Evolutionary conservation across 2,113 vertebrate species (phyloP), one percentile per base, ranked within the genome.

Genomic region (Oenanthe melanoleuca): DNA sequence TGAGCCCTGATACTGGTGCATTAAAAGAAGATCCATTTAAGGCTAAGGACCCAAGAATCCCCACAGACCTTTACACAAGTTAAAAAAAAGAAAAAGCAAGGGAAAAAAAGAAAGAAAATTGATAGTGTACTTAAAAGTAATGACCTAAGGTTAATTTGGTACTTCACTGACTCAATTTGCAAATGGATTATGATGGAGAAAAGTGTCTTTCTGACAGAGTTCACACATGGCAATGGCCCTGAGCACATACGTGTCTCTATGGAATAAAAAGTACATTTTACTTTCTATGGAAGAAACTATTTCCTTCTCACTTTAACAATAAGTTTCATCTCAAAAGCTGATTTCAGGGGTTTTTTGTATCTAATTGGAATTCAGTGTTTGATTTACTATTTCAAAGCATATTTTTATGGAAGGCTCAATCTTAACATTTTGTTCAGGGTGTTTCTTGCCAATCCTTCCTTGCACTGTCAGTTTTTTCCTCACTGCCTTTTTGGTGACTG

Each of bases 221-320:
- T 91, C 78, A 73, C 25, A 10, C 18, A 37, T 0, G 63, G 73
- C 52, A 50, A 25, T 29, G 34, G 15, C 26, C 42, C 33, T 47
- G 24, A 59, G n/a, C 18, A 77, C 8, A 20, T 3, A 7, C 0
- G 0, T 55, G 10, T 40, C 50, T 65, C 50, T 40, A 1, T 33
- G 47, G 65, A 84, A 23, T 74, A 63, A 87, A 89, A 93, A 66
- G 28, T 25, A 38, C 8, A 12, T 81, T 79, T 78, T 23, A 34
- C 26, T 78, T 87, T n/a, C 56, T 49, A 3, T 33, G 14, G 52
- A 71, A 56, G 49, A 78, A 89, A 81, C 9, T 0, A 12, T 80
- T 63, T 80, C 75, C 24, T 86, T 82, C 70, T 59, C 49, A 55
- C 23, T 77, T 89, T 45, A 45, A 10, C 61, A 44, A 38, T 1